A percentile compares a stretch with the other conserved stretches of the same genome.
Evolutionary conservation across 1,140 invertebrate genomes (phyloP).

Genomic region (Hyles vespertilio): DNA sequence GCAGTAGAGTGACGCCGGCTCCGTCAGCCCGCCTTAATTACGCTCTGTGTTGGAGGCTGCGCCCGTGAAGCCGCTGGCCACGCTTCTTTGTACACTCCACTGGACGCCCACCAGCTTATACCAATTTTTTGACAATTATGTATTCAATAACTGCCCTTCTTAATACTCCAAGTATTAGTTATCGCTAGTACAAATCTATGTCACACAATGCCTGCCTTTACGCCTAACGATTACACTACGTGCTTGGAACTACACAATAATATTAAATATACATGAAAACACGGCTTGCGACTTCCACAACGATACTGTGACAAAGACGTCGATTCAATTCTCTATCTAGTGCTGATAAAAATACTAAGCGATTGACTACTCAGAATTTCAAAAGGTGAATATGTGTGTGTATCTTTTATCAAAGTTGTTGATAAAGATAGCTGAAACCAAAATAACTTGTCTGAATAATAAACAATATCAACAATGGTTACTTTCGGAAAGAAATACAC

Average conservation of each 20-base stretch:
- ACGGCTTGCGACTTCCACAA: constrained; percentile 5
- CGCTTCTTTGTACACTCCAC: neutral
- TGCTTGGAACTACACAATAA: no score
- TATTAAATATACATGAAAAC: neutral
- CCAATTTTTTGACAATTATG: neutral
- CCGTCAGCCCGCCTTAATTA: constrained; percentile 12
- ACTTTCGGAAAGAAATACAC: neutral
- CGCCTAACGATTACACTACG: no score
- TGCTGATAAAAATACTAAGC: constrained; percentile 39
- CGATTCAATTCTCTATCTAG: constrained; percentile 33
- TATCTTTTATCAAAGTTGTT: neutral
- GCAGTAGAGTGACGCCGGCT: constrained; percentile 45
- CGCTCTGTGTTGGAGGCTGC: constrained; percentile 41
- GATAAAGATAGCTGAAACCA: neutral
- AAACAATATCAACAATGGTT: constrained; percentile 3
- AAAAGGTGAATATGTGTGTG: constrained; percentile 8
- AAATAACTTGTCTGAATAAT: constrained; percentile 4
- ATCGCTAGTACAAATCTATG: no score
- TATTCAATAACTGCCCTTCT: neutral
- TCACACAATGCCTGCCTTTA: no score
- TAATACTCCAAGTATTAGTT: no score
- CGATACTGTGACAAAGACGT: constrained; percentile 44
- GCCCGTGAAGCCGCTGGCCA: constrained; percentile 40
- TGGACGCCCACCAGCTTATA: constrained; percentile 12
- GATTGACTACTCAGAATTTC: constrained; percentile 47